Evolutionary conservation across 1,140 invertebrate genomes (phyloP), one percentile per base, ranked within the genome.

Genomic region (Cydia splendana): DNA sequence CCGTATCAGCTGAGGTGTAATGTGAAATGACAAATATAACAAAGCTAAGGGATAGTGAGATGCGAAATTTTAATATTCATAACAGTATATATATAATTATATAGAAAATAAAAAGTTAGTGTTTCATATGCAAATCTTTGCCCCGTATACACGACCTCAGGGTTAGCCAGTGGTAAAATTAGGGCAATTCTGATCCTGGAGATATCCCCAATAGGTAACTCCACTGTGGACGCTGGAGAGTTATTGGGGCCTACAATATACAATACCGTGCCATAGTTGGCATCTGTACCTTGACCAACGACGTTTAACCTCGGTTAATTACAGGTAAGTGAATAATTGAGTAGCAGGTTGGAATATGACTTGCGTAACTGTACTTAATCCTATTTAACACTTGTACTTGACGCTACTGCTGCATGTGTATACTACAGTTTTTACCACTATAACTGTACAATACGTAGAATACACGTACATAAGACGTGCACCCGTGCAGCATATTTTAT

Each of bases 1-100:
- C 57, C 57, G n/a, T 62, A 62, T 62, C 57, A 62, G 57, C 20
- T 62, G 10, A 62, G 57, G 57, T 20, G 57, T 24, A 24, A 24
- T 24, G 57, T 62, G 57, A 62, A 62, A 62, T 62, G 20, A 62
- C 20, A 62, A 62, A 62, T 24, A 0, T 24, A 24, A 24, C 18
- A 24, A n/a, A 57, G 20, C 18, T 24, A 20, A 10, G 10, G 57
- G 9, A 24, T 18, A 24, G 0, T 0, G 7, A 24, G 7, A 4
- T 24, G 57, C 20, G 9, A 62, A 24, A 2, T 57, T n/a, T n/a
- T n/a, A n/a, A n/a, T n/a, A n/a, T n/a, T n/a, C n/a, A n/a, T n/a
- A n/a, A n/a, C n/a, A n/a, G n/a, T n/a, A n/a, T n/a, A n/a, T n/a
- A n/a, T n/a, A n/a, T n/a, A n/a, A n/a, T n/a, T n/a, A n/a, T n/a